These are phyloP conservation scores for Drosophila yakuba DNA, from an alignment of 1,140 invertebrate genomes.

Conservation along the genomic window DNA sequence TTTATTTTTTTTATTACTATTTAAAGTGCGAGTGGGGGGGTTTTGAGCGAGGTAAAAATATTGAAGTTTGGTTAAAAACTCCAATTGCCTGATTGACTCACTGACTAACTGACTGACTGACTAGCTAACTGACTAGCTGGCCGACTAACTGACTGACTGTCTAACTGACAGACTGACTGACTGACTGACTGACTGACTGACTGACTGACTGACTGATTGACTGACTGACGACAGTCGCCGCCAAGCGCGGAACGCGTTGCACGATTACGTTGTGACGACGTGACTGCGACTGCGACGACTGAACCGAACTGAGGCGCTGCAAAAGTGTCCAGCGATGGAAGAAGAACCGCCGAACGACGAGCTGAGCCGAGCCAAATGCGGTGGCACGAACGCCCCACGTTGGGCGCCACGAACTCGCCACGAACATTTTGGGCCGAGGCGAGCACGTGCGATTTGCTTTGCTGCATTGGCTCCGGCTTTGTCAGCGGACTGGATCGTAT, in stretches of 20 bases:
- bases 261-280: slow-evolving; percentile 79
- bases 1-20: background rate
- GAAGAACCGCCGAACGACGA: background rate
- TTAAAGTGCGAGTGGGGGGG: background rate
- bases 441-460: slow-evolving; percentile 74
- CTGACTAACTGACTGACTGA: slow-evolving; percentile 1
- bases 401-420: slow-evolving; percentile 16
- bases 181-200: slow-evolving; percentile 14
- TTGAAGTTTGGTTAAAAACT: slow-evolving; percentile 20
- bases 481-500: slow-evolving; percentile 19
- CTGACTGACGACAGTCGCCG: slow-evolving; percentile 66
- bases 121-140: background rate
- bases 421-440: slow-evolving; percentile 18
- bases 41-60: slow-evolving; percentile 3
- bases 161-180: slow-evolving; percentile 17
- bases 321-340: slow-evolving; percentile 48
- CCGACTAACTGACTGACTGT: background rate
- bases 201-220: slow-evolving; percentile 43
- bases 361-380: background rate
- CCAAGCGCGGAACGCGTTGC: slow-evolving; percentile 67
- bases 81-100: slow-evolving; percentile 4
- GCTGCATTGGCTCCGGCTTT: slow-evolving; percentile 51
- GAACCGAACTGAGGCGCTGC: slow-evolving; percentile 62
- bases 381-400: slow-evolving; percentile 15
- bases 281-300: slow-evolving; percentile 82